Base-by-base conservation (phyloP, 1,140 invertebrate genomes). In the Maniola jurtina region DNA sequence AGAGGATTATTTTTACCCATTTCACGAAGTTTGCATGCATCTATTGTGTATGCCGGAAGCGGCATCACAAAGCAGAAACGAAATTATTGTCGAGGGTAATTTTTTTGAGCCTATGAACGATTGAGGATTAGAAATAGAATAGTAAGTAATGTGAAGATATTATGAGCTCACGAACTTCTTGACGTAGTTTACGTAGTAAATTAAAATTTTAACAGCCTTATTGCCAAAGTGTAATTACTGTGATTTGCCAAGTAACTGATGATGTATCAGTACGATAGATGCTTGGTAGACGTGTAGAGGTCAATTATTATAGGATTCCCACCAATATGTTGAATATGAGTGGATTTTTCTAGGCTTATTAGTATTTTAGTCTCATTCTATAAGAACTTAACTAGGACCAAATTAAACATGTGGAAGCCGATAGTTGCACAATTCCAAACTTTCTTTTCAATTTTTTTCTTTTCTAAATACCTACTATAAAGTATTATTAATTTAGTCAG, bases 1-100 rank as follows among this genome's bases (percentile, higher is more conserved):
- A 78, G 79, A 75, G 82, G 86, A 90, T 90, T 90, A 90, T 90
- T 87, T 90, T 86, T 89, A 86, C 83, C 86, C 86, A 83, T 90
- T 88, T 89, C 84, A 87, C 82, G 70, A 89, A 89, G 85, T 90
- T 89, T 83, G 84, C 86, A 86, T 86, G 88, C 84, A 80, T 79
- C 88, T 81, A 88, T 90, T 90, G 88, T 90, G 63, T 57, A 60
- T 64, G 70, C 69, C 88, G 88, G 88, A 90, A 90, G 86, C 85
- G 86, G 84, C 79, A 60, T 73, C 68, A 83, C 86, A 90, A 90
- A 88, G 86, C 78, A 70, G 71, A 72, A 73, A 71, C 75, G 69
- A 79, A 81, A 84, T 86, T 80, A 82, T 81, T 85, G 72, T 81
- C 70, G 60, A 68, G 73, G 65, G 72, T 68, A 58, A 76, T 70